These are phyloP conservation scores for Donacobius atricapilla DNA, from an alignment of 2,113 vertebrate genomes.

Conservation along the genomic window DNA sequence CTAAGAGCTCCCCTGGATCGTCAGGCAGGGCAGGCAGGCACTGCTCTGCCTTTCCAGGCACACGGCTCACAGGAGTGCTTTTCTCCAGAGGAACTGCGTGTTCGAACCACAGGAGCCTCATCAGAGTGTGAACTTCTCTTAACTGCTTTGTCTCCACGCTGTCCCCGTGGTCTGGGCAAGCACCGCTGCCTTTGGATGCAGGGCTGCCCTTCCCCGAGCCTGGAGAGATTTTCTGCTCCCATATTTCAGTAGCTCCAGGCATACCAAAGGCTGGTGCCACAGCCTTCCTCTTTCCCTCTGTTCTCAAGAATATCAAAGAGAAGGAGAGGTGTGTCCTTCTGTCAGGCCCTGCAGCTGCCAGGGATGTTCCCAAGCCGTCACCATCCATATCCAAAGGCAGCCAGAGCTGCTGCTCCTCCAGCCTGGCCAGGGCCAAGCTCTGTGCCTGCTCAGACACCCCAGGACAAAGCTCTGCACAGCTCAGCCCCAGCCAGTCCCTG, in stretches of 20 bases:
- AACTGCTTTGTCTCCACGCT: rapidly evolving
- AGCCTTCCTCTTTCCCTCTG: constrained; percentile 7
- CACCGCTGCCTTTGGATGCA: rapidly evolving
- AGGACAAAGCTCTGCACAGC: neutral
- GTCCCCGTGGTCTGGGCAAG: rapidly evolving
- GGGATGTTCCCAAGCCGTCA: neutral
- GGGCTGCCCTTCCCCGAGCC: neutral
- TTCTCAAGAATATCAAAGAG: constrained; percentile 32
- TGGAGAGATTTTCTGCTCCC: neutral
- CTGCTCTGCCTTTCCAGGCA: neutral
- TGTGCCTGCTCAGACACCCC: neutral
- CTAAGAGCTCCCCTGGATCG: neutral
- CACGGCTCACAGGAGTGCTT: neutral
- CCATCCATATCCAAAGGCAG: neutral
- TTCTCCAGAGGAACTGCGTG: neutral
- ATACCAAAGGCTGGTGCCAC: neutral
- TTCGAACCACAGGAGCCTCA: neutral
- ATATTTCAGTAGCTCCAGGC: neutral
- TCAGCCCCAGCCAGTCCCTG: neutral
- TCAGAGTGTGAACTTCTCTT: neutral
- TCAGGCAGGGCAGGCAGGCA: neutral
- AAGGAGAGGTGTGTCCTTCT: neutral
- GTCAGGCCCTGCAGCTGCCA: neutral
- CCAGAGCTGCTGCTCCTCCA: constrained; percentile 30
- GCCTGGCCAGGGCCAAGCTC: neutral